phyloP scores from a whole-genome alignment of 2,113 vertebrate genomes.

The Poeciliopsis turrubarensis region DNA sequence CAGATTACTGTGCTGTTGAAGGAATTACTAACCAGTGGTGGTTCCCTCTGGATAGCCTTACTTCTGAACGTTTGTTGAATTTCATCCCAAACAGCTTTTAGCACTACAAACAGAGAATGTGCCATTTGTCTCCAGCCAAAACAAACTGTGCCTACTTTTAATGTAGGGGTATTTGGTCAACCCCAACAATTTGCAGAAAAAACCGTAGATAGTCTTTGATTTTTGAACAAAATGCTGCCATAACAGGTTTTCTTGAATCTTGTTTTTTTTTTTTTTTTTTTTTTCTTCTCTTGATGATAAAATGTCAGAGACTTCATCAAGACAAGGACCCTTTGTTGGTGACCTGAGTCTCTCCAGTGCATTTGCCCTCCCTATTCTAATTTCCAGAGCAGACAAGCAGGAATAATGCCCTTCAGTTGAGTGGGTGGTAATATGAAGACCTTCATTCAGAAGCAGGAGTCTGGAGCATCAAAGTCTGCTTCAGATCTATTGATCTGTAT shows the following conservation, averaged over 20 bases:
- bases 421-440: constrained; percentile 63
- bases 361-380: constrained; percentile 40
- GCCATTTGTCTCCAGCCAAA: constrained; percentile 25
- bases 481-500: constrained; percentile 74
- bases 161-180: constrained; percentile 80
- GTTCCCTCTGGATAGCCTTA: constrained; percentile 87
- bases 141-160: constrained; percentile 79
- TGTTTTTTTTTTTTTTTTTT: not conserved
- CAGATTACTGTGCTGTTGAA: constrained; percentile 87
- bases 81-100: constrained; percentile 47
- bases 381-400: constrained; percentile 56
- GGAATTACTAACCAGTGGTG: constrained; percentile 89
- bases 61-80: constrained; percentile 86
- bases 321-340: constrained; percentile 90
- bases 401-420: constrained; percentile 63
- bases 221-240: constrained; percentile 61
- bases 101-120: constrained; percentile 37
- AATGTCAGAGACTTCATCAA: constrained; percentile 77
- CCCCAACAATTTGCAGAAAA: constrained; percentile 76
- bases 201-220: constrained; percentile 86
- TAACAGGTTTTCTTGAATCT: not conserved
- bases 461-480: constrained; percentile 75
- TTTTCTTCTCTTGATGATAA: constrained; percentile 35
- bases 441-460: constrained; percentile 65
- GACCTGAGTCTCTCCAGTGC: constrained; percentile 72